Base-by-base conservation (phyloP, 2,797 vertebrate genomes). In the Cetoscarus ocellatus region DNA sequence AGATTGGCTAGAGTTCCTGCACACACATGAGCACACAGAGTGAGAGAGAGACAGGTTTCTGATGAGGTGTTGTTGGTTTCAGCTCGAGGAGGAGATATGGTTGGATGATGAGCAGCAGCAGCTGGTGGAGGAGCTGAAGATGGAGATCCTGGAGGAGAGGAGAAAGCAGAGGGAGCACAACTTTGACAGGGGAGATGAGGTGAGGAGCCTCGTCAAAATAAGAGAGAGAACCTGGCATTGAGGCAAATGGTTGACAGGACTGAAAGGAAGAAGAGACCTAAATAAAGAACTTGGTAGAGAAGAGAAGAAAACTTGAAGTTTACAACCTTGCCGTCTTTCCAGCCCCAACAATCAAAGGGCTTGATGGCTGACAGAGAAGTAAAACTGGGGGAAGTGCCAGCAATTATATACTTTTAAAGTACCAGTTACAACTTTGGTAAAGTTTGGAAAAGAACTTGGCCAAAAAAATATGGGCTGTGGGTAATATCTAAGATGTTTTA, bases 71-170 rank as follows among this genome's bases (percentile, higher is more conserved):
- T 90, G 54, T 27, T 84, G 88, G 89, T 90, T 95, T 75, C 91
- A 99, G 98, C 89, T 98, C 88, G 97, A 98, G 81, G 97, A 97
- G 84, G 97, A 97, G 83, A 94, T 92, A 63, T 99, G 97, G 97
- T 90, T 99, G 83, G 97, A 98, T 90, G 97, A 98, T 82, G 97
- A 98, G 92, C 97, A 97, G 75, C 96, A 95, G 75, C 96, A 96
- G 84, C 96, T 97, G 67, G 94, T 98, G 75, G 96, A 98, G 80
- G 96, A 98, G 87, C 92, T 99, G 90, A 97, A 97, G 90, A 95
- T 96, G 92, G 96, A 97, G 89, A 93, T 97, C 90, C 88, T 99
- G 83, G 95, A 97, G 90, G 96, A 97, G 70, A 93, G 95, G 76
- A 95, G 93, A 84, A 95, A 95, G 76, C 74, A 78, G 44, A 84